Evolutionary conservation across 2,888 invertebrate species (phyloP), one percentile per base, ranked within the genome.

Genomic region (Anagyrus pseudococci): DNA sequence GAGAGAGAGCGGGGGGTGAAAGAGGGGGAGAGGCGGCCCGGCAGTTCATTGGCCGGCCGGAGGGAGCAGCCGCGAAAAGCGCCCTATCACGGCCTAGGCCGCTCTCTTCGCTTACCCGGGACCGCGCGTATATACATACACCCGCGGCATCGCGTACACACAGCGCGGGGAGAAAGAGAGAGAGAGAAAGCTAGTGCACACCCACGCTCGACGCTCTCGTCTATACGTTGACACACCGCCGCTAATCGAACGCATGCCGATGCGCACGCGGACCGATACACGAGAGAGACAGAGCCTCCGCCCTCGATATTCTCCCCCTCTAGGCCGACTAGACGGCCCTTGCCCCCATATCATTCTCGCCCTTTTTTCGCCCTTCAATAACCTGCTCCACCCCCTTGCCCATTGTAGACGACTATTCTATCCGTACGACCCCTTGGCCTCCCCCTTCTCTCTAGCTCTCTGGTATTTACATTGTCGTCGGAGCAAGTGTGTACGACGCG

Each of bases 11-110:
- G n/a, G n/a, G n/a, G n/a, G n/a, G n/a, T n/a, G n/a, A n/a, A n/a
- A 22, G 29, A 44, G 37, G 33, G 47, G 43, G 46, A n/a, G 48
- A n/a, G 46, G 29, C 41, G 44, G 26, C 17, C 43, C 41, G 37
- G 56, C 43, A 59, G 53, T 62, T 56, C 53, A 66, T 66, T 66
- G 66, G 66, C 40, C 59, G 62, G 29, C 56, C 59, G 58, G 33
- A 23, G 26, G 62, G 66, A 66, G 66, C 56, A 23, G 59, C 56
- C 48, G 66, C 66, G 66, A 66, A 66, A 66, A 62, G 62, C 62
- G 59, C 53, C 66, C 66, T 66, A 66, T 66, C 59, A 15, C 53
- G 20, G 52, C 37, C 33, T 10, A 37, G 33, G 33, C 33, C n/a
- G 20, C 57, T 40, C 48, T 26, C 29, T 41, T 6, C 53, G 40